A percentile compares a stretch with the other conserved stretches of the same genome.
phyloP scores from a whole-genome alignment of 1,140 invertebrate species.

The Lucilia sericata region DNA sequence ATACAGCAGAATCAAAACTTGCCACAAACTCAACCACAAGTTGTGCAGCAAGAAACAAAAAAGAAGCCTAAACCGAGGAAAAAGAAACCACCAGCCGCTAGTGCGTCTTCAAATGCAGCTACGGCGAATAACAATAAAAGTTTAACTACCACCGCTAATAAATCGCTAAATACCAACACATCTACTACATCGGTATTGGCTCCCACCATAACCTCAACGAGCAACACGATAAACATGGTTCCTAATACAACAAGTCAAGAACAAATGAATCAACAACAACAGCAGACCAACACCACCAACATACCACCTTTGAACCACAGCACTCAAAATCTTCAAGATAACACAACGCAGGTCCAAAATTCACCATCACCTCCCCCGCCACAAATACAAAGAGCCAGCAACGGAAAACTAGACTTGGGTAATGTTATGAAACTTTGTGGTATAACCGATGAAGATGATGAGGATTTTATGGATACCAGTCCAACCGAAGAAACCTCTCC shows the following conservation, averaged over 20 bases:
- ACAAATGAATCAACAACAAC: constrained; percentile 5
- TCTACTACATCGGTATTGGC: constrained; percentile 34
- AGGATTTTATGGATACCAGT: constrained; percentile 59
- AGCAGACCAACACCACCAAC: constrained; percentile 8
- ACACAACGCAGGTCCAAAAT: constrained; percentile 33
- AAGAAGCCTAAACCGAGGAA: constrained; percentile 62
- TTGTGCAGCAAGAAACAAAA: constrained; percentile 52
- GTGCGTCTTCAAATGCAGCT: constrained; percentile 37
- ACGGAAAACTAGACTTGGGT: constrained; percentile 70
- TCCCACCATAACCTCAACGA: constrained; percentile 6
- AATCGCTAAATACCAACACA: constrained; percentile 27
- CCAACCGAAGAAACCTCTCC: constrained; percentile 44
- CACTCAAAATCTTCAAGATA: constrained; percentile 25
- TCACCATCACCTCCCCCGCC: constrained; percentile 61
- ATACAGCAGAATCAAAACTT: constrained; percentile 51
- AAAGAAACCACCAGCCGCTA: constrained; percentile 52
- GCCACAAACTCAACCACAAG: constrained; percentile 39
- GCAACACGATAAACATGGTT: constrained; percentile 41
- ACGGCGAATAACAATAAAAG: constrained; percentile 46
- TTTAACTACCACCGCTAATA: constrained; percentile 44
- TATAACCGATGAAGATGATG: constrained; percentile 66
- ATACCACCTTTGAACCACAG: background rate
- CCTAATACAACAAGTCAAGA: constrained; percentile 30
- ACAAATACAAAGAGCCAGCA: constrained; percentile 61
- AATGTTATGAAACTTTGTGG: constrained; percentile 72